phyloP scores from a whole-genome alignment of 2,888 invertebrate species.

The Bellardia bayeri region DNA sequence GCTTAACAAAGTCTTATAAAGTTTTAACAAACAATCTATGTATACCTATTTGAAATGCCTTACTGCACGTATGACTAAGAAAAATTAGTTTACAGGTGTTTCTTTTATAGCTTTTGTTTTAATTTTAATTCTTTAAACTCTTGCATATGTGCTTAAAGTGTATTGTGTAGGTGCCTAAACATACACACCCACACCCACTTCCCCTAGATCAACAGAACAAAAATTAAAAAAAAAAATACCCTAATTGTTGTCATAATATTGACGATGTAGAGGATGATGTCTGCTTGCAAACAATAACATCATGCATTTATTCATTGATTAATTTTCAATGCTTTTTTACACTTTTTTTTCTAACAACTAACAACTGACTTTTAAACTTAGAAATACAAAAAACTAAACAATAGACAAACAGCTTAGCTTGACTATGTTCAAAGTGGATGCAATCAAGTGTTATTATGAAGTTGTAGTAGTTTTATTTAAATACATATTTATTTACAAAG shows the following conservation, averaged over 20 bases:
- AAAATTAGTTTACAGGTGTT: constrained; percentile 27
- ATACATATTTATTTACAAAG: not conserved
- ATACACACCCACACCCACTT: constrained; percentile 18
- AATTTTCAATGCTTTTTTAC: constrained; percentile 3
- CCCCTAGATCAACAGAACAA: not conserved
- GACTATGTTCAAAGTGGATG: constrained; percentile 9
- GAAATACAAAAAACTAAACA: constrained; percentile 10
- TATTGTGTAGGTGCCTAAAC: constrained; percentile 45
- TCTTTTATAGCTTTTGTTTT: not conserved
- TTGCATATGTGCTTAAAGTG: constrained; percentile 2
- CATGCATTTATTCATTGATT: constrained; percentile 20
- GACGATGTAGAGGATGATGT: constrained; percentile 40
- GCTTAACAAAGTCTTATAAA: not conserved
- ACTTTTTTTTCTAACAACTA: constrained; percentile 13
- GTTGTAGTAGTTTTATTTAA: constrained; percentile 6
- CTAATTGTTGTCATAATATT: constrained; percentile 42
- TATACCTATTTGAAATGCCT: not conserved
- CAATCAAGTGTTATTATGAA: constrained; percentile 37
- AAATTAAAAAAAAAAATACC: not conserved
- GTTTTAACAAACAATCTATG: not conserved
- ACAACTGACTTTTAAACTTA: constrained; percentile 43
- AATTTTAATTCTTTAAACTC: not conserved
- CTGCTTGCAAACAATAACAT: constrained; percentile 35
- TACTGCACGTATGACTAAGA: not conserved
- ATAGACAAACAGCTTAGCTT: constrained; percentile 9